Evolutionary conservation across 2,797 vertebrate species (phyloP), one percentile per base, ranked within the genome.

Genomic region (Nannoperca obscura): DNA sequence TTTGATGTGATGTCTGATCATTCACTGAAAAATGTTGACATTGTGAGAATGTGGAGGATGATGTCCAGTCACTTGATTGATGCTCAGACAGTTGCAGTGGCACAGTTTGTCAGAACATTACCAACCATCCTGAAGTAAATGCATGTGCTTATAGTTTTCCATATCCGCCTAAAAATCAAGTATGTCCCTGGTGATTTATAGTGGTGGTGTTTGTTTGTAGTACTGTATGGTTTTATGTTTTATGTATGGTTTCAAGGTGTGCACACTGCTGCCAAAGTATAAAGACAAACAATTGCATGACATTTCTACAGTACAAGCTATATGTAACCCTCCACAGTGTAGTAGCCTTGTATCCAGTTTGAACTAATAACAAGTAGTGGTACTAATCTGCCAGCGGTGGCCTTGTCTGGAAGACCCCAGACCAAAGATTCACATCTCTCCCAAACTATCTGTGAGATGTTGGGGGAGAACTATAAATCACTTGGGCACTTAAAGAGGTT

Each of bases 401-500:
- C 27, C 9, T 46, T 30, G 8, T 72, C 24, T 40, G 53, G 12
- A 58, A 19, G 14, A 57, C 34, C 5, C 0, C n/a, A 54, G 38
- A 65, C n/a, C 44, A 38, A 34, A 34, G 13, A 60, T 22, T 59
- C 15, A 46, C 19, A 5, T 76, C 40, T 63, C 50, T 6, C 36
- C 15, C 11, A 60, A 20, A 27, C 54, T 34, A 55, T 76, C 59
- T 64, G 54, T 61, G 46, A 83, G 55, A 75, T 75, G 63, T 77
- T 22, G 1, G 2, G 10, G 22, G 64, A 66, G 57, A 73, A 70
- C 64, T 65, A 78, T 68, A 75, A 76, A 83, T 82, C 80, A 76
- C 49, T 65, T 13, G 4, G 63, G 20, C 72, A 76, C 53, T 77
- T 66, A 61, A 67, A 76, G 38, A 57, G 38, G 60, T 75, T 85